Evolutionary conservation across 2,113 vertebrate species (phyloP), one percentile per base, ranked within the genome.

Genomic region (Vulpes ferrilata): DNA sequence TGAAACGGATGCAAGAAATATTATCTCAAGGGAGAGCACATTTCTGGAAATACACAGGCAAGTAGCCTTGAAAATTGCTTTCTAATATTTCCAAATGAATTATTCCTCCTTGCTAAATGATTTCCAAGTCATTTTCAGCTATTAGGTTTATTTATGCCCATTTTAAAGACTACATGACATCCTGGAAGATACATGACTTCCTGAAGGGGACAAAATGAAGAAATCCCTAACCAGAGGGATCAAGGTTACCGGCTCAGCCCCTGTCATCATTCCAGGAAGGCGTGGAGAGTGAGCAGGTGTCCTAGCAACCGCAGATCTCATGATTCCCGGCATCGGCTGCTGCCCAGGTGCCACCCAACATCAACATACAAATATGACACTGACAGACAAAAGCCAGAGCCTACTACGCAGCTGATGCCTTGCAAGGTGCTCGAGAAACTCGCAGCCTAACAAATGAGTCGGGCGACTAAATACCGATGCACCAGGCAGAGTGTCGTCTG

Each of bases 101-200:
- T 82, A 90, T 71, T 16, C 38, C 51, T 91, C 83, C 90, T 62
- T 73, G 80, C 95, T 85, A 76, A 88, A 96, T 95, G 71, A 97
- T 89, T 96, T 82, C 78, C 81, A 83, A 96, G 90, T 88, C 90
- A 92, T 67, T 90, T 85, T 51, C 78, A 93, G 84, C 80, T 88
- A 53, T 90, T 74, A 94, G 76, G 81, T 85, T 90, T 88, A 94
- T 67, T 90, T 95, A 95, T 65, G 0, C 1, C 88, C 86, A 97
- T 74, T 23, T 97, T 97, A 88, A 95, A 96, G 95, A 95, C 90
- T 55, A 69, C 1, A 20, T 55, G 86, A 97, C 97, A 97, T 96
- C 88, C 93, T 35, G 59, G 92, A 80, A 98, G 48, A 86, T 43
- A 82, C 60, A 74, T 8, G 86, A 95, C 88, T 97, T 92, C 55